Conservation (phyloP, 2,113 vertebrate species). For the Nibea albiflora region DNA sequence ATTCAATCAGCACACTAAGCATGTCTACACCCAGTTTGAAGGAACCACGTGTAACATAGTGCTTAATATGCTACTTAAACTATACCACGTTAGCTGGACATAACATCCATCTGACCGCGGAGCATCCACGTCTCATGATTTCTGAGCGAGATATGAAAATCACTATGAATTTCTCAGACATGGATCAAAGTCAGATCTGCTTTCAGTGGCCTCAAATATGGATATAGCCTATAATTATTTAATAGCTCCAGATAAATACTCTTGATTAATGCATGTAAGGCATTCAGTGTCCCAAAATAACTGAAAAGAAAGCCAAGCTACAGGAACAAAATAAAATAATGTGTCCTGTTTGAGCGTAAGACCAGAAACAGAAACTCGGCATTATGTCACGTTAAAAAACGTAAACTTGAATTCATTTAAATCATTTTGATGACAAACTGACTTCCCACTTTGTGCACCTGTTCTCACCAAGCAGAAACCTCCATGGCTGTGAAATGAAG, state of each 20-base stretch:
- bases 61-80: neutral
- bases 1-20: neutral
- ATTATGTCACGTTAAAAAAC: too few relatives aligned
- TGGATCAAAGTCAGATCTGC: neutral
- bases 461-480: too few relatives aligned
- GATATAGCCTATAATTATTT: neutral
- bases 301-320: neutral
- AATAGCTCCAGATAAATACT: neutral
- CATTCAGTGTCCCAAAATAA: too few relatives aligned
- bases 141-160: slow-evolving; percentile 13
- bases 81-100: neutral
- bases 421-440: too few relatives aligned
- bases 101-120: slow-evolving; percentile 13
- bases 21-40: neutral
- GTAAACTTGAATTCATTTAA: too few relatives aligned
- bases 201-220: neutral
- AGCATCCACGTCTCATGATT: slow-evolving; percentile 1
- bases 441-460: too few relatives aligned
- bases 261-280: neutral
- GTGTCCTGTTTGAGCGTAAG: too few relatives aligned
- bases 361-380: too few relatives aligned
- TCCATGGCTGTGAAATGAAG: too few relatives aligned
- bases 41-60: neutral
- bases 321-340: too few relatives aligned
- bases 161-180: neutral